Evolutionary conservation across 1,140 invertebrate genomes (phyloP), one percentile per base, ranked within the genome.

Genomic region (Drosophila ironensis): DNA sequence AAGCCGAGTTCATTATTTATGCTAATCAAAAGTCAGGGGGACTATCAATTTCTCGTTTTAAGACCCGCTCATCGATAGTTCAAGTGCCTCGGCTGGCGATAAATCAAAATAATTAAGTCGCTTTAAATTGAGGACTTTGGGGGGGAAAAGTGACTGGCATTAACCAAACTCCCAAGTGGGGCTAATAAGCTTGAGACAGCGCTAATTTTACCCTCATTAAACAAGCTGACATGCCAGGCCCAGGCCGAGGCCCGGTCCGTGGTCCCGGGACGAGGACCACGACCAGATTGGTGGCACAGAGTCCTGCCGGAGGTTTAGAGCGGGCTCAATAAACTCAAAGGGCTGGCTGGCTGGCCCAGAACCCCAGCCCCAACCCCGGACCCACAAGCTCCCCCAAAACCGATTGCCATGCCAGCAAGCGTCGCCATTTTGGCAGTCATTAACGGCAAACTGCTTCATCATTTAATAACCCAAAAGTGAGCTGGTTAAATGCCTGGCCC

Each of bases 401-500:
- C 57, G 51, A 52, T 57, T 71, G 53, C 45, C 61, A 35, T 30
- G 64, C 51, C 42, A 57, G 69, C 54, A 67, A 72, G 51, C 69
- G 76, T 81, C 54, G 66, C 71, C 76, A 81, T 81, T 81, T 82
- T 84, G 77, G 80, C 74, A 86, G 80, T 81, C 80, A 86, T 86
- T 86, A 86, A 86, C 81, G 80, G 75, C 78, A 86, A 86, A 86
- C 80, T 86, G 80, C 80, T 86, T 86, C 80, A 86, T 86, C 80
- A 86, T 86, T 86, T 86, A 86, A 86, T 86, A 86, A 86, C 80
- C 80, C 81, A 86, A 86, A 86, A 86, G 80, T 86, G 80, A 86
- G 80, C 80, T 86, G 80, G 80, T 86, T 86, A 86, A 86, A 86
- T 86, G 80, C 81, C 75, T 42, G 56, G 47, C 60, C 74, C 66